Base-by-base conservation (phyloP, 2,113 vertebrate genomes). In the Brachypodius melanocephalos region DNA sequence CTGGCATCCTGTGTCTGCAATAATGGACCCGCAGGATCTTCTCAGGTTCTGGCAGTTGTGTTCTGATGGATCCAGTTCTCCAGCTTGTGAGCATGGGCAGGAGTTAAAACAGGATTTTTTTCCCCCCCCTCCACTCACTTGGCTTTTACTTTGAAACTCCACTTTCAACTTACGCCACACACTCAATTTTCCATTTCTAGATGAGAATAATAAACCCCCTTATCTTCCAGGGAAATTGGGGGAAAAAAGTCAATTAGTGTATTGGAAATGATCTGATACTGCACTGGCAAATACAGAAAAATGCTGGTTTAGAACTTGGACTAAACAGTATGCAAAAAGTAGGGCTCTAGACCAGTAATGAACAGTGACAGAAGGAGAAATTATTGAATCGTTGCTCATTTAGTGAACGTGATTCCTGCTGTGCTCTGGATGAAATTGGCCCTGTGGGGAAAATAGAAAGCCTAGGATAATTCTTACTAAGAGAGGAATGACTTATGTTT, bases 321-420 rank as follows among this genome's bases (percentile, higher is more conserved):
- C 83, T 93, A 67, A 95, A 86, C 24, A 52, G 22, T 80, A 89
- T 92, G 92, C 51, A 77, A 81, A 93, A 94, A 78, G 28, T 40
- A 90, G 80, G n/a, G 52, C 73, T 92, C 52, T 89, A 68, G 89
- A 87, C 55, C 69, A 84, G 59, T 93, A 93, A 96, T 90, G 51
- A 90, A 85, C 85, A 95, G 68, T 90, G 90, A 93, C 92, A 93
- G 95, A 94, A 86, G 68, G 88, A 95, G 61, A 89, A 95, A 93
- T 92, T 95, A 95, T 84, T 94, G 92, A 92, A 86, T 92, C 0
- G 15, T 77, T 93, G 94, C 68, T 95, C 86, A 89, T 93, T 93
- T 95, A 96, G 79, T 84, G 86, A 93, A 74, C 0, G 8, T 55
- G 72, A 71, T 88, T 88, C 88, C 88, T 95, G 63, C 88, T 90